phyloP scores from a whole-genome alignment of 2,797 vertebrate species.

The Acipenser transmontanus region DNA sequence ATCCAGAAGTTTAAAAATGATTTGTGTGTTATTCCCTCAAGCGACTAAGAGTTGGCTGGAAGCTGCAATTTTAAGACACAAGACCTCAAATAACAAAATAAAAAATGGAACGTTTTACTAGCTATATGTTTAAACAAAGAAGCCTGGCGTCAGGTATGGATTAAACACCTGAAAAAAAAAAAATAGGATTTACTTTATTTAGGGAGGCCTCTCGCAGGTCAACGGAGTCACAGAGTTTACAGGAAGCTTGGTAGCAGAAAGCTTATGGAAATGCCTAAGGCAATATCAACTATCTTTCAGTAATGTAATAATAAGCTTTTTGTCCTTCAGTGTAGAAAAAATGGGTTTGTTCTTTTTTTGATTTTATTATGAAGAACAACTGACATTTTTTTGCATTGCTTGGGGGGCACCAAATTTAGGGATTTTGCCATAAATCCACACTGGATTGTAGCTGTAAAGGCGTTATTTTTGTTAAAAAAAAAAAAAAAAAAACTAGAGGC shows the following conservation, averaged over 20 bases:
- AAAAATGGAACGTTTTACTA: too few species aligned
- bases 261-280: neutral
- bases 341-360: conserved; percentile 28
- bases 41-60: conserved; percentile 24
- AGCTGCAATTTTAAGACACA: too few species aligned
- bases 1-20: conserved; percentile 21
- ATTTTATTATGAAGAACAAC: conserved; percentile 52
- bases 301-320: conserved; percentile 3
- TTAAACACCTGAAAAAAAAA: too few species aligned
- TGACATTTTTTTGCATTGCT: conserved; percentile 58
- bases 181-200: neutral
- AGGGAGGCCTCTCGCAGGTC: neutral
- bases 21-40: conserved; percentile 28
- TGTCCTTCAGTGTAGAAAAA: conserved; percentile 17
- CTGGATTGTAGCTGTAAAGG: too few species aligned
- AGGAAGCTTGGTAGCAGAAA: neutral
- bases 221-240: neutral
- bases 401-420: conserved; percentile 63
- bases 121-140: too few species aligned
- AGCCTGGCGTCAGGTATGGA: too few species aligned
- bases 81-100: too few species aligned
- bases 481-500: conserved; percentile 32
- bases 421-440: conserved; percentile 29
- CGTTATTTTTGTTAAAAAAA: too few species aligned
- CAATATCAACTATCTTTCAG: neutral